A percentile compares a stretch with the other conserved stretches of the same genome.
Conservation (phyloP, 30 jellyfish, hydroid and myxozoan species). For the Turritopsis dohrnii region DNA sequence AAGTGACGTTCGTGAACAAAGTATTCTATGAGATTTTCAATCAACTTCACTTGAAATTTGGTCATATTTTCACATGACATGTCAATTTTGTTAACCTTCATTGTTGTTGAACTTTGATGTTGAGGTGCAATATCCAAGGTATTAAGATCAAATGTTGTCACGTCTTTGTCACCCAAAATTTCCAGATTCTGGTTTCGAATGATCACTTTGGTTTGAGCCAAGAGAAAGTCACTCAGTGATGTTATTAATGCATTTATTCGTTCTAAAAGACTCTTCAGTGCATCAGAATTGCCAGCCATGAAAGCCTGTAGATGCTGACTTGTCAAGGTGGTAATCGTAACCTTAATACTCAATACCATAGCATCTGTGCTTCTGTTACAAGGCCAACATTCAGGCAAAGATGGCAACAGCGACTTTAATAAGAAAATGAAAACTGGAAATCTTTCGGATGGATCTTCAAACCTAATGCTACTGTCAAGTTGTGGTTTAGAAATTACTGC, state of each 20-base stretch:
- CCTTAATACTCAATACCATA: background rate
- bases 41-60: background rate
- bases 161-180: background rate
- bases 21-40: background rate
- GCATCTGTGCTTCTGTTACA: background rate
- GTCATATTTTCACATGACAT: background rate
- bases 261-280: conserved; percentile 41
- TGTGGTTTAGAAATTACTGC: background rate
- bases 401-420: conserved; percentile 5
- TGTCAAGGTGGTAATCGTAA: background rate
- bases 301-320: background rate
- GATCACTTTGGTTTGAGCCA: conserved; percentile 11
- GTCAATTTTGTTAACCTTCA: background rate
- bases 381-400: conserved; percentile 13
- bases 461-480: too few relatives aligned
- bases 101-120: background rate
- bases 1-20: background rate
- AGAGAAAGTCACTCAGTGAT: conserved; percentile 6
- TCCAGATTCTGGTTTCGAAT: background rate
- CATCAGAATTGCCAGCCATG: background rate
- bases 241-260: conserved; percentile 17
- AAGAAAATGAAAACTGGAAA: conserved; percentile 6
- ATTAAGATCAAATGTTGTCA: background rate
- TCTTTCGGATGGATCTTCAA: background rate
- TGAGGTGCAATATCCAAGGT: conserved; percentile 15